These are phyloP conservation scores for Limnephilus auricula DNA, from an alignment of 2,888 invertebrate species.

Conservation along the genomic window DNA sequence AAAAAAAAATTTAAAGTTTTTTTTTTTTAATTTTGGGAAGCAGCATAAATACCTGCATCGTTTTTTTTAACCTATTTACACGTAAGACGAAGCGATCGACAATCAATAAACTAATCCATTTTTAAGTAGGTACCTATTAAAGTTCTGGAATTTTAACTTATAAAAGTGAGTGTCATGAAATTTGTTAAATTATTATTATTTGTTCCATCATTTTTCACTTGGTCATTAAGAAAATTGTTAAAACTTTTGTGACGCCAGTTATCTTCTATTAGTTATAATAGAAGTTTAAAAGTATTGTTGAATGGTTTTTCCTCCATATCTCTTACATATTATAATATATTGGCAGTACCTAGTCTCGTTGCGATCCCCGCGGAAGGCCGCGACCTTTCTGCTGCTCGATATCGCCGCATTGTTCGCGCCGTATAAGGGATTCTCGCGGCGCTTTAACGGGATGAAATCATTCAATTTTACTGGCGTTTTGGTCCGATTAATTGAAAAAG, in stretches of 20 bases:
- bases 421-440: constrained; percentile 12
- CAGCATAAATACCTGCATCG: no score
- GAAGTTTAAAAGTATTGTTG: neutral
- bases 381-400: constrained; percentile 34
- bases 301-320: neutral
- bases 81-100: no score
- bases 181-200: no score
- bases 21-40: no score
- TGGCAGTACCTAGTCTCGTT: neutral
- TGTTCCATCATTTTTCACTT: no score
- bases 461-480: constrained; percentile 42
- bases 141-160: no score
- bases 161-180: no score
- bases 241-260: neutral
- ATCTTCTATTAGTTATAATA: neutral
- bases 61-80: no score
- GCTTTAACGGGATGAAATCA: constrained; percentile 41
- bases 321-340: neutral
- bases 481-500: constrained; percentile 31
- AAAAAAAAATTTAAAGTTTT: no score
- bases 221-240: neutral
- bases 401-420: constrained; percentile 1
- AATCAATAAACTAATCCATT: no score
- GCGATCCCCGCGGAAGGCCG: constrained; percentile 9
- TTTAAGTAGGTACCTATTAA: no score